phyloP scores from a whole-genome alignment of 2,888 invertebrate species.

The Sphaerophoria rueppellii region DNA sequence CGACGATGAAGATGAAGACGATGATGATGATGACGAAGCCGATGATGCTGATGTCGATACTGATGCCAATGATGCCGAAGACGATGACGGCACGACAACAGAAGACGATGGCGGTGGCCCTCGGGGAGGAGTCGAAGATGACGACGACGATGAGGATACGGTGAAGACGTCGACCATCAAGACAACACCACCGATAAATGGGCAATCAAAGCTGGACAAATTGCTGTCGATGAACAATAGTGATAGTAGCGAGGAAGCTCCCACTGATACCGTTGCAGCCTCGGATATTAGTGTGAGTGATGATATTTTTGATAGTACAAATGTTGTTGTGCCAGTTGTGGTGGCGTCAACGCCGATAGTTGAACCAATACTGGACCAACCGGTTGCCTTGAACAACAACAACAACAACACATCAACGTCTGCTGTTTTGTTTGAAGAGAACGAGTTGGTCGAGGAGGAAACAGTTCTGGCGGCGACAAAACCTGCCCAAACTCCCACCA shows the following conservation, averaged over 20 bases:
- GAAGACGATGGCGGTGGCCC: constrained; percentile 50
- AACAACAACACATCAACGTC: constrained; percentile 58
- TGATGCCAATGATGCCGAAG: constrained; percentile 66
- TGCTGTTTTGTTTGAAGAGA: constrained; percentile 42
- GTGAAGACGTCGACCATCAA: constrained; percentile 67
- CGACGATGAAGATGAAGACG: constrained; percentile 65
- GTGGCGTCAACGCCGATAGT: constrained; percentile 54
- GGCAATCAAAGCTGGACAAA: constrained; percentile 81
- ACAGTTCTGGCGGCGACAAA: constrained; percentile 38
- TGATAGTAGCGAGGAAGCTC: constrained; percentile 78
- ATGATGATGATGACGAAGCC: constrained; percentile 77
- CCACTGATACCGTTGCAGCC: constrained; percentile 79
- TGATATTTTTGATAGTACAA: constrained; percentile 77
- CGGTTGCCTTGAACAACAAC: constrained; percentile 52
- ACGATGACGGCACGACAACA: constrained; percentile 57
- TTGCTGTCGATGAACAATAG: constrained; percentile 81
- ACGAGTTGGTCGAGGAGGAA: constrained; percentile 60
- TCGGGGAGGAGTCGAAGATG: constrained; percentile 25
- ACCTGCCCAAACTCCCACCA: constrained; percentile 66
- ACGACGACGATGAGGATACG: constrained; percentile 59
- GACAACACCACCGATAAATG: constrained; percentile 71
- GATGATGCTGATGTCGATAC: constrained; percentile 76
- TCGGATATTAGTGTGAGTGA: constrained; percentile 80
- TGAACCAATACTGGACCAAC: constrained; percentile 40
- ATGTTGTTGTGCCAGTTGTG: constrained; percentile 46